Conservation (phyloP, 2,888 invertebrate genomes). For the Sinhomidia bicolor region DNA sequence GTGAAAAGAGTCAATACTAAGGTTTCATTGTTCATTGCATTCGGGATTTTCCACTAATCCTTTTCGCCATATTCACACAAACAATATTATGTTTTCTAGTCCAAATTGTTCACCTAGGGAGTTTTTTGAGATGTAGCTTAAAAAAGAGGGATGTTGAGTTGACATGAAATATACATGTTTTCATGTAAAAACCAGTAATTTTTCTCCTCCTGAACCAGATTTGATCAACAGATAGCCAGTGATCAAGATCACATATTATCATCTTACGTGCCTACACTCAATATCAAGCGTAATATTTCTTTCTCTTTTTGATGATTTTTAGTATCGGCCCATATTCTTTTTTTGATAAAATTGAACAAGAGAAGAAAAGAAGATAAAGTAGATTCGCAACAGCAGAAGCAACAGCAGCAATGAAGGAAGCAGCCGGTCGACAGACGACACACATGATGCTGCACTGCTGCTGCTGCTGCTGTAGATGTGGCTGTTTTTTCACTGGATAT, state of each 20-base stretch:
- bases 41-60: too few species aligned
- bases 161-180: slow-evolving; percentile 8
- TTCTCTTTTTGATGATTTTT: background rate
- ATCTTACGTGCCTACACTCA: background rate
- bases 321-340: background rate
- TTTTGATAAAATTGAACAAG: background rate
- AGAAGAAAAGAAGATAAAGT: too few species aligned
- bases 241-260: slow-evolving; percentile 42
- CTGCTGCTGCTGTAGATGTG: slow-evolving; percentile 10
- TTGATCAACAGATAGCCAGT: slow-evolving; percentile 46
- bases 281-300: background rate
- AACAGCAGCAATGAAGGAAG: background rate
- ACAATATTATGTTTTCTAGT: too few species aligned
- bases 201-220: slow-evolving; percentile 63
- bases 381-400: too few species aligned
- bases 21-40: too few species aligned
- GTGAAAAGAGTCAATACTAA: too few species aligned
- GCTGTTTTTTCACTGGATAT: slow-evolving; percentile 16
- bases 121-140: too few species aligned
- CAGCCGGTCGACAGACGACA: background rate
- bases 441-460: background rate
- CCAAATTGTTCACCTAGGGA: too few species aligned
- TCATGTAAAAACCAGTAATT: slow-evolving; percentile 51
- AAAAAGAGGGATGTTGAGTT: background rate
- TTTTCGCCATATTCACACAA: too few species aligned